Percentiles rank a stretch among this genome's conserved stretches.
Conservation (phyloP, 2,113 vertebrate genomes). For the Corythornis madagascariensis region DNA sequence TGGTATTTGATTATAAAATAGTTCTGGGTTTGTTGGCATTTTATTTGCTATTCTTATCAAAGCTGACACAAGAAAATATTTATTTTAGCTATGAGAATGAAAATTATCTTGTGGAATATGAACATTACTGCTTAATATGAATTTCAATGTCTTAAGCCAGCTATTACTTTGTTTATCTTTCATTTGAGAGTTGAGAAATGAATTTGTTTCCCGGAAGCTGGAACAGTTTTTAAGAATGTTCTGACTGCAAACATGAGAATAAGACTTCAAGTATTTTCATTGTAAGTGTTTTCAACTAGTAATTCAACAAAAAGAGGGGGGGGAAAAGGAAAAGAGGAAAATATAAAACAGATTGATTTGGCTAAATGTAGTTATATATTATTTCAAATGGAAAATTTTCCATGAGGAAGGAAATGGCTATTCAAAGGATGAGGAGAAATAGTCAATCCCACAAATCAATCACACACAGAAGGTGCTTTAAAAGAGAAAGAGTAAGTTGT, state of each 20-base stretch:
- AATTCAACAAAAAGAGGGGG: neutral
- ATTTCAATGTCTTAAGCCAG: conserved; percentile 23
- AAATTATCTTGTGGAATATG: conserved; percentile 36
- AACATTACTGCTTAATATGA: neutral
- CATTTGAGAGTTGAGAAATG: conserved; percentile 18
- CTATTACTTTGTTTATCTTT: conserved; percentile 28
- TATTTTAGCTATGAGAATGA: conserved; percentile 3
- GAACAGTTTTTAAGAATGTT: conserved; percentile 13
- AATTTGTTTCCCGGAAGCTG: neutral
- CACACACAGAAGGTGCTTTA: neutral
- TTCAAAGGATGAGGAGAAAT: neutral
- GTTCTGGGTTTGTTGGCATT: neutral
- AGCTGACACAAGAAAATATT: neutral
- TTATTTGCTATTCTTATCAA: neutral
- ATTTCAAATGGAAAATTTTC: neutral
- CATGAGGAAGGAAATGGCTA: neutral
- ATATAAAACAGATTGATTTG: neutral
- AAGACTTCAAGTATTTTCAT: neutral
- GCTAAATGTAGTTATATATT: neutral
- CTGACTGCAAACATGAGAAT: neutral
- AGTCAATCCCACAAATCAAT: neutral
- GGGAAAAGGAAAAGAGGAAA: neutral
- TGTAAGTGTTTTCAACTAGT: neutral
- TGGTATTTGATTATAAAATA: conserved; percentile 15
- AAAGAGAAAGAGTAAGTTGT: neutral